A percentile compares a stretch with the other conserved stretches of the same genome.
phyloP scores from a whole-genome alignment of 2,888 invertebrate species.

The Lasioglossum lativentre region DNA sequence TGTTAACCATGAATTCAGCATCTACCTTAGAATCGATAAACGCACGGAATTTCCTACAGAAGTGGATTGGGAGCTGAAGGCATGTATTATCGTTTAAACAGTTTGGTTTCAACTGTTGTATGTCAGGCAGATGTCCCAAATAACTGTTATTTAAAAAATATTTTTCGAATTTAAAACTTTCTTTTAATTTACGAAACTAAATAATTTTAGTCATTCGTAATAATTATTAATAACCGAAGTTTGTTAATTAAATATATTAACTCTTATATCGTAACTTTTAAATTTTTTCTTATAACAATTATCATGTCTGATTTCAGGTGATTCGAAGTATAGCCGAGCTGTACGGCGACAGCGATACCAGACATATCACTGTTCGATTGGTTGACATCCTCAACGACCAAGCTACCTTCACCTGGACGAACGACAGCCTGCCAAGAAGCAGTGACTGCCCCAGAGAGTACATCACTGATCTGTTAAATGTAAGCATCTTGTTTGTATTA shows the following conservation, averaged over 20 bases:
- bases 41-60: slow-evolving; percentile 87
- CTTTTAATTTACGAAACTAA: too few species aligned
- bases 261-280: too few species aligned
- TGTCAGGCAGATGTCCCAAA: neutral
- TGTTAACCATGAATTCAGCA: slow-evolving; percentile 92
- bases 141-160: too few species aligned
- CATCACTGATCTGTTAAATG: slow-evolving; percentile 89
- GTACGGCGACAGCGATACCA: slow-evolving; percentile 86
- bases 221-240: too few species aligned
- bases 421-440: slow-evolving; percentile 92
- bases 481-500: slow-evolving; percentile 79
- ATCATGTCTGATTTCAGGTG: slow-evolving; percentile 68
- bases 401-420: slow-evolving; percentile 92
- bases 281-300: too few species aligned
- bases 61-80: slow-evolving; percentile 89
- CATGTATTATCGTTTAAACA: slow-evolving; percentile 36
- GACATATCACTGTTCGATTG: slow-evolving; percentile 89
- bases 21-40: slow-evolving; percentile 89
- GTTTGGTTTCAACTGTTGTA: neutral
- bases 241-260: too few species aligned
- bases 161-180: too few species aligned
- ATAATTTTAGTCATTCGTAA: too few species aligned
- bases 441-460: slow-evolving; percentile 91
- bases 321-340: slow-evolving; percentile 83
- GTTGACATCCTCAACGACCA: slow-evolving; percentile 88